Base-by-base conservation (phyloP, 2,113 vertebrate species). In the Albula goreensis region DNA sequence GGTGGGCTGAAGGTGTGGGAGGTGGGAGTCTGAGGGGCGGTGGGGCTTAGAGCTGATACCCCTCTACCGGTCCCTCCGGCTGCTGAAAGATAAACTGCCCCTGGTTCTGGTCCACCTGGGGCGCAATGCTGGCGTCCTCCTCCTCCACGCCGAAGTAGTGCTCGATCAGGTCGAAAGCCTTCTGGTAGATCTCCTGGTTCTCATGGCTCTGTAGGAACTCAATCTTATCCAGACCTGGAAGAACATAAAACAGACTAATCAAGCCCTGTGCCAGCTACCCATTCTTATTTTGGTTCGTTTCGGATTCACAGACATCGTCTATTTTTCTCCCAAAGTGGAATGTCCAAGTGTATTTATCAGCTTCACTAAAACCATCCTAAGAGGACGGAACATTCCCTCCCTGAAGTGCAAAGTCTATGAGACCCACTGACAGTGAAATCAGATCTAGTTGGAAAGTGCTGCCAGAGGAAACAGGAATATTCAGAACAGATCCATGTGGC, bases 1-100 rank as follows among this genome's bases (percentile, higher is more conserved):
- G 80, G 50, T 22, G 19, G 8, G 22, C n/a, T 77, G 80, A 77
- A 66, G 41, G 53, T 70, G 52, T 19, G 22, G 9, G 15, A 25
- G 4, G 80, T 53, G 19, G 31, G 12, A 12, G 49, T 13, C 31
- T 41, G 31, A 50, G 10, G n/a, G 17, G 11, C 11, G 50, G 13
- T 86, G 0, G 3, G 85, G 82, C 83, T 97, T 93, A 98, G 88
- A 98, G 94, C 88, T 98, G 97, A 92, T 98, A 98, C 1, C 96
- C 96, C 70, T 97, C 97, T 95, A 97, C 96, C 78, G 97, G 97
- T 84, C 96, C 96, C 82, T 98, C 97, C 77, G 96, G 95, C 87
- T 97, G 97, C 82, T 98, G 97, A 94, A 98, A 98, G 85, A 98
- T 92, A 91, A 97, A 98, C 89, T 98, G 97, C 53, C 96, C 96